Evolutionary conservation across 2,888 invertebrate genomes (phyloP), one percentile per base, ranked within the genome.

Genomic region (Drosophila pseudotalamancana): DNA sequence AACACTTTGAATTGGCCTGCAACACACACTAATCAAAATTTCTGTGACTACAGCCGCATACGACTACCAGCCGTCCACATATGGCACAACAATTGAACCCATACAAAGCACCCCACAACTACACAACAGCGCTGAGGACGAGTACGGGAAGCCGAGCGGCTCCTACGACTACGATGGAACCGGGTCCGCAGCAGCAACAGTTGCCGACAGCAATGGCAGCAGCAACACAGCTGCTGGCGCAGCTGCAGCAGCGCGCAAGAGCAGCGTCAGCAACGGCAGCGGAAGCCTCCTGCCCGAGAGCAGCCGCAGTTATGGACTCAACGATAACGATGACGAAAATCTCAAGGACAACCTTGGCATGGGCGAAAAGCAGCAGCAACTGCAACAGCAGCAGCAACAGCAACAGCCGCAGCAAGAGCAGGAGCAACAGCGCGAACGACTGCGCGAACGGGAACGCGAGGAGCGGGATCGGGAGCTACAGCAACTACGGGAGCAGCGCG

Each of bases 21-120:
- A 68, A n/a, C 27, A 27, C 11, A 73, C 82, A 70, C 84, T 81
- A 87, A 83, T 68, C 72, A 67, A 83, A 78, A 84, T 87, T 82
- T 62, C 54, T 87, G 61, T 81, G 60, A 87, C 57, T 66, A 46
- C 61, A 91, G 91, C 91, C 90, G 83, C 90, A 80, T 86, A 88
- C 87, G 91, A 91, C 77, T 91, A 90, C 89, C 90, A 90, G 88
- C 89, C 89, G 84, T 81, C 90, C 87, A 75, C 88, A 88, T 90
- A 88, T 85, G 90, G 88, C 89, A 81, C 91, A 77, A 64, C 82
- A 86, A 86, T 79, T 78, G 89, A 88, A 69, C 68, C 81, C 64
- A 72, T 73, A 70, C 87, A 79, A 68, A 72, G 70, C 87, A 80
- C 78, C 72, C 40, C 87, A 86, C 83, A 79, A 81, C 72, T 64